Evolutionary conservation across 1,140 invertebrate genomes (phyloP).

Genomic region (Orchestia grillus): DNA sequence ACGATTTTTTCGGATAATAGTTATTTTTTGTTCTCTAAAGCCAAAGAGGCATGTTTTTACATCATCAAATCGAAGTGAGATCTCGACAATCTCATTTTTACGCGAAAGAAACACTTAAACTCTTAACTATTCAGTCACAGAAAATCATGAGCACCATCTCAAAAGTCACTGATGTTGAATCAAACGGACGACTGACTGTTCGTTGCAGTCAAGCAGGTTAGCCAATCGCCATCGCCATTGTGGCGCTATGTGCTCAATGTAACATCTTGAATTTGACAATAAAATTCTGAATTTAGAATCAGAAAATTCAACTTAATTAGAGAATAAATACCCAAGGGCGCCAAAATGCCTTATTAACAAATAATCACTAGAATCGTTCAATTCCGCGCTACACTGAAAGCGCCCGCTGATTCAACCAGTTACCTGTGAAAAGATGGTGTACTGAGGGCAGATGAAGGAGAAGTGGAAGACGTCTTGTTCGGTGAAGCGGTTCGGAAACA

Average conservation of each 20-base stretch:
- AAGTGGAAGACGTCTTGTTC: constrained; percentile 62
- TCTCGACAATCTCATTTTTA: no score
- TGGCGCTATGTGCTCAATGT: not conserved
- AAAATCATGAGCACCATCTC: no score
- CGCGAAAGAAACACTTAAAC: no score
- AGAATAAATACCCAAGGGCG: not conserved
- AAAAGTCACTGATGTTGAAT: no score
- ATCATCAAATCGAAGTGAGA: no score
- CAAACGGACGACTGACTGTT: no score
- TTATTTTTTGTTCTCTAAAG: no score
- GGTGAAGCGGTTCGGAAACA: constrained; percentile 58
- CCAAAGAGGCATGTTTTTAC: no score
- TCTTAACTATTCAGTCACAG: no score
- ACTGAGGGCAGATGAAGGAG: constrained; percentile 69
- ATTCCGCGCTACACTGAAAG: not conserved
- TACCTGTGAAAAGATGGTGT: constrained; percentile 69
- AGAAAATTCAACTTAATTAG: not conserved
- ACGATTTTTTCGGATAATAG: no score
- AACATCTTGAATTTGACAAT: not conserved
- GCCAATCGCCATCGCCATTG: not conserved
- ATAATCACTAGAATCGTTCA: not conserved
- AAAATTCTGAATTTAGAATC: not conserved
- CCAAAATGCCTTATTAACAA: not conserved
- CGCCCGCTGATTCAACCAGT: not conserved
- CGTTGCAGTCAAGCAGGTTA: no score